A percentile compares a stretch with the other conserved stretches of the same genome.
Evolutionary conservation across 2,888 invertebrate species (phyloP).

Genomic region (Cerastis rubricosa): DNA sequence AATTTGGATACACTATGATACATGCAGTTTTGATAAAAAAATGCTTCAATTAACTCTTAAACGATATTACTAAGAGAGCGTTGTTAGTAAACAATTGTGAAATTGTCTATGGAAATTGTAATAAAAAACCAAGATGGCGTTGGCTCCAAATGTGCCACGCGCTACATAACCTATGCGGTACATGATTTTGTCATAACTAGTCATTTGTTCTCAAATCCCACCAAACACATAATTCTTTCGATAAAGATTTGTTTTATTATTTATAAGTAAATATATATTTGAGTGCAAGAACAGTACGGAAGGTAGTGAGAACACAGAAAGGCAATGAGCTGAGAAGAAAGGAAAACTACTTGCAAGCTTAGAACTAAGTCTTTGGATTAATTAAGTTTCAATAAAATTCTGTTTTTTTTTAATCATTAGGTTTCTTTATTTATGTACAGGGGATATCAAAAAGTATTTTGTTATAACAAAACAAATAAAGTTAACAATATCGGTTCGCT

Average conservation of each 20-base stretch:
- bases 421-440: too few relatives aligned
- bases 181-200: background rate
- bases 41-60: too few relatives aligned
- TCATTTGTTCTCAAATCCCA: conserved; percentile 46
- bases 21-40: background rate
- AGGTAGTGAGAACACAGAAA: conserved; percentile 80
- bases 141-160: background rate
- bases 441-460: too few relatives aligned
- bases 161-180: background rate
- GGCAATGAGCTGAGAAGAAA: conserved; percentile 81
- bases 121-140: background rate
- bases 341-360: conserved; percentile 58
- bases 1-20: background rate
- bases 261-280: conserved; percentile 51
- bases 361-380: background rate
- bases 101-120: background rate
- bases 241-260: conserved; percentile 50
- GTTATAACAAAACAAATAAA: too few relatives aligned
- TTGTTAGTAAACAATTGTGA: background rate
- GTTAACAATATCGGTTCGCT: too few relatives aligned
- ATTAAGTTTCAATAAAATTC: background rate
- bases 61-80: background rate
- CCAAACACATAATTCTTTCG: conserved; percentile 50
- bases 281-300: conserved; percentile 59
- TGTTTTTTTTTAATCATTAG: background rate